phyloP scores from a whole-genome alignment of 2,888 invertebrate species.

The Homarus gammarus region DNA sequence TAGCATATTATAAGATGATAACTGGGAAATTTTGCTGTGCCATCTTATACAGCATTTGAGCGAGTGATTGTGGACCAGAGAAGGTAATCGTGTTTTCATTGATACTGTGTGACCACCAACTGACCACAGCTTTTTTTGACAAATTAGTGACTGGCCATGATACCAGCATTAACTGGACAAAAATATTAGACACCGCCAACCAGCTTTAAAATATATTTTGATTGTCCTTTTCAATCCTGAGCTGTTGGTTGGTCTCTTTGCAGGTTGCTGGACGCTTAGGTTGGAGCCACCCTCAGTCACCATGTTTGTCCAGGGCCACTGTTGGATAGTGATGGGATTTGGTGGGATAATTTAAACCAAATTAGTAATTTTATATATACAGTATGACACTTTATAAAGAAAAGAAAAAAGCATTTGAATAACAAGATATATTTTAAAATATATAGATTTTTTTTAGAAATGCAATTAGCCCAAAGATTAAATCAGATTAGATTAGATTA shows the following conservation, averaged over 20 bases:
- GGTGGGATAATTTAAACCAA: not conserved
- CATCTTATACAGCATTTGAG: too few species aligned
- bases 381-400: too few species aligned
- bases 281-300: not conserved
- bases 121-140: too few species aligned
- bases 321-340: not conserved
- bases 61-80: too few species aligned
- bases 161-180: not conserved
- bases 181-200: not conserved
- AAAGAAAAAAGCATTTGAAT: not conserved
- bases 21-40: too few species aligned
- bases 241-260: slow-evolving; percentile 29
- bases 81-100: too few species aligned
- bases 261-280: slow-evolving; percentile 7
- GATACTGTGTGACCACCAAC: too few species aligned
- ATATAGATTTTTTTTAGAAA: too few species aligned
- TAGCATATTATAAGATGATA: too few species aligned
- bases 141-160: too few species aligned
- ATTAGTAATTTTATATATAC: not conserved
- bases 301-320: not conserved
- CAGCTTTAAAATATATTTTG: not conserved
- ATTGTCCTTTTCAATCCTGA: not conserved
- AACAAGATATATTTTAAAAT: not conserved
- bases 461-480: too few species aligned
- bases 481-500: too few species aligned